Conservation (phyloP, 92 coral and sea anemone species). For the Phymanthus crucifer region DNA sequence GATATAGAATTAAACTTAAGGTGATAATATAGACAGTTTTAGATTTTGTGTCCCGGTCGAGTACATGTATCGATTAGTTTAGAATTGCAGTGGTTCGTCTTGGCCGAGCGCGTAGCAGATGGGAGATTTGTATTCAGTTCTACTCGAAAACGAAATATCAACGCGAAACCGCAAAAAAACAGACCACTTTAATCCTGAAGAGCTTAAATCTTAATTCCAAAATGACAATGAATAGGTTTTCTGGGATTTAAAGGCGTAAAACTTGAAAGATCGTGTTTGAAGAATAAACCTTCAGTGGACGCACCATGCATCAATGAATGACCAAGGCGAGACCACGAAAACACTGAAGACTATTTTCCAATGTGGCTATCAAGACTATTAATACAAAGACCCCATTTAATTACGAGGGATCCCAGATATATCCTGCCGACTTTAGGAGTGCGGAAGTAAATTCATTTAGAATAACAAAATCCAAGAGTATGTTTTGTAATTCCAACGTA, state of each 20-base stretch:
- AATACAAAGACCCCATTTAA: conserved; percentile 8
- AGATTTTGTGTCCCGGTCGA: not conserved
- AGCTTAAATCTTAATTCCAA: conserved; percentile 15
- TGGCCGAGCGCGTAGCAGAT: not conserved
- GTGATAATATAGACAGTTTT: not conserved
- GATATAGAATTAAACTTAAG: not conserved
- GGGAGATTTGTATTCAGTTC: not conserved
- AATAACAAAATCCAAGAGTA: not conserved
- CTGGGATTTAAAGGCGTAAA: conserved; percentile 5
- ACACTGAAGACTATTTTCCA: not conserved
- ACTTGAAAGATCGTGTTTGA: conserved; percentile 23
- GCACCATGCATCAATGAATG: conserved; percentile 7
- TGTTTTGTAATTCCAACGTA: conserved; percentile 20
- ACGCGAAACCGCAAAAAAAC: not conserved
- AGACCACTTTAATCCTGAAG: conserved; percentile 18
- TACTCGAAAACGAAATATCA: not conserved
- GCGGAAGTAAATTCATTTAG: conserved; percentile 8
- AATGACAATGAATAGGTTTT: conserved; percentile 17
- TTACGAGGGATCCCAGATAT: conserved; percentile 11
- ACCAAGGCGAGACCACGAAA: conserved; percentile 5
- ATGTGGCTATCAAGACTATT: conserved; percentile 5
- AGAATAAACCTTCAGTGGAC: conserved; percentile 12
- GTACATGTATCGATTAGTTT: not conserved
- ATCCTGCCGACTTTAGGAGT: conserved; percentile 21
- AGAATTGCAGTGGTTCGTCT: not conserved